A percentile compares a stretch with the other conserved stretches of the same genome.
Evolutionary conservation across 2,797 vertebrate genomes (phyloP).

Genomic region (Thripadectes ignobilis): DNA sequence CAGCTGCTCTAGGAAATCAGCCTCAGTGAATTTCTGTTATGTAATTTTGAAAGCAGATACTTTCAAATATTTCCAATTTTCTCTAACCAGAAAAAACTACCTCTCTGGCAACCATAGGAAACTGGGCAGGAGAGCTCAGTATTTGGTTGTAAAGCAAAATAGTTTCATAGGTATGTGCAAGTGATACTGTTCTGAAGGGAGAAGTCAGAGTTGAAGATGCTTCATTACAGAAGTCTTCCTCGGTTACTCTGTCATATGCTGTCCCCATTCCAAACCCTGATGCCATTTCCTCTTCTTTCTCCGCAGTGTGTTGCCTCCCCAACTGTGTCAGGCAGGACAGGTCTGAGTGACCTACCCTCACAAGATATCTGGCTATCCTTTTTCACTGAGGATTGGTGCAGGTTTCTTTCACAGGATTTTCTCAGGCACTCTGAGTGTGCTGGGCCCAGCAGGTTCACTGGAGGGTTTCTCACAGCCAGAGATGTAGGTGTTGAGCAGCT

Average conservation of each 20-base stretch:
- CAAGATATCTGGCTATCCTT: not conserved
- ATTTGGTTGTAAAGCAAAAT: not conserved
- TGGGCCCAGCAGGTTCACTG: fast-evolving
- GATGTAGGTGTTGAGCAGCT: not conserved
- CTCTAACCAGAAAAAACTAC: not conserved
- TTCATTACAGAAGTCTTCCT: not conserved
- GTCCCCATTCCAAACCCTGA: not conserved
- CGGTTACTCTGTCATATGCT: not conserved
- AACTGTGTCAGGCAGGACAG: not conserved
- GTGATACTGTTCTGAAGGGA: not conserved
- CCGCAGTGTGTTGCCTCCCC: fast-evolving
- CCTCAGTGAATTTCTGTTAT: not conserved
- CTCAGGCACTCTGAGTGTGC: fast-evolving
- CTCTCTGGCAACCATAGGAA: not conserved
- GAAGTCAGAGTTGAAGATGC: not conserved
- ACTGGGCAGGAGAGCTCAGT: not conserved
- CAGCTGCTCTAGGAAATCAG: not conserved
- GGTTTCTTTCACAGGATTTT: not conserved
- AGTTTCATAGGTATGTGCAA: not conserved
- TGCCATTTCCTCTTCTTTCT: not conserved
- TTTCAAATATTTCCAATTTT: not conserved
- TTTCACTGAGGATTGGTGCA: not conserved
- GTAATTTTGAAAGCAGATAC: not conserved
- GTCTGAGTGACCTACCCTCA: not conserved
- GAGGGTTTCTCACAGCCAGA: not conserved